Percentiles rank a stretch among this genome's conserved stretches.
These are phyloP conservation scores for Bettongia penicillata DNA, from an alignment of 2,113 vertebrate genomes.

Conservation along the genomic window DNA sequence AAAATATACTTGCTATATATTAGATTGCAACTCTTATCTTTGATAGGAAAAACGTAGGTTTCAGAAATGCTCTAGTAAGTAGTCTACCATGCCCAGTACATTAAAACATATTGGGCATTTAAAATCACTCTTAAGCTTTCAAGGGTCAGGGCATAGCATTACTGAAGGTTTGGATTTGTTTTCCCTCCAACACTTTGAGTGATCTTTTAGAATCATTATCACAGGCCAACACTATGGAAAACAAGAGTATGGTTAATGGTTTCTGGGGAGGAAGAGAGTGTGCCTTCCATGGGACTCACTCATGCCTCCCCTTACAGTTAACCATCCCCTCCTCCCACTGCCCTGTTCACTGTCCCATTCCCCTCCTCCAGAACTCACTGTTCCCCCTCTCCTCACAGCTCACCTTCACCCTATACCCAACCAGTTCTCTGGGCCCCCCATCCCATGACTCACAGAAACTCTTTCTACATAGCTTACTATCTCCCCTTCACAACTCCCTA, in stretches of 20 bases:
- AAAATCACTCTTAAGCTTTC: not conserved
- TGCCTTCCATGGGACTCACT: not conserved
- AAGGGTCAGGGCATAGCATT: not conserved
- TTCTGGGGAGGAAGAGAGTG: not conserved
- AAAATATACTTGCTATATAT: not conserved
- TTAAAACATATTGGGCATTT: not conserved
- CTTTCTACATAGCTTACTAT: not conserved
- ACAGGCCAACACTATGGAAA: not conserved
- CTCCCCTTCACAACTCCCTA: not conserved
- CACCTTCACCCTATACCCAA: not conserved
- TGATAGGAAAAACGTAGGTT: not conserved
- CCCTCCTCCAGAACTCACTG: not conserved
- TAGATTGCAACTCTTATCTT: not conserved
- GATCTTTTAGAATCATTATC: not conserved
- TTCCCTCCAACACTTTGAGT: not conserved
- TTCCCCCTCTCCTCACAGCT: not conserved
- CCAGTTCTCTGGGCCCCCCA: not conserved
- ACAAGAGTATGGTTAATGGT: not conserved
- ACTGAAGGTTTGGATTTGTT: not conserved
- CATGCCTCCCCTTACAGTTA: not conserved
- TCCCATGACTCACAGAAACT: not conserved
- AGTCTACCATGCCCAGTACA: not conserved
- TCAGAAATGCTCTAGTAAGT: not conserved
- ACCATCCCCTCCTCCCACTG: not conserved
- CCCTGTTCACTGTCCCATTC: not conserved